phyloP scores from a whole-genome alignment of 2,888 invertebrate genomes.

The Drosophila kanekoi region DNA sequence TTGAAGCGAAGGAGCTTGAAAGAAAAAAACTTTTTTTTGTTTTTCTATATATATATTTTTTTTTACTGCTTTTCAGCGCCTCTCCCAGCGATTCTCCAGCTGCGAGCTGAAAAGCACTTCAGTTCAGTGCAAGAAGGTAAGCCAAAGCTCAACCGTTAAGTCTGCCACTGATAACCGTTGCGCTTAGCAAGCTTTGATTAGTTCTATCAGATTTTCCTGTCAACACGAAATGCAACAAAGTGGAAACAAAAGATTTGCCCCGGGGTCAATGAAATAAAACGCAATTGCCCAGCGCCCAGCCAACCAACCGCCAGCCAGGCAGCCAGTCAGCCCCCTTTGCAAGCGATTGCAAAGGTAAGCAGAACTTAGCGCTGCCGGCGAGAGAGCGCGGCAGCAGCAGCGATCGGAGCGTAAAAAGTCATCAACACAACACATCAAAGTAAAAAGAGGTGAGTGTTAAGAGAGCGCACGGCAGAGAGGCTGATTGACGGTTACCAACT shows the following conservation, averaged over 20 bases:
- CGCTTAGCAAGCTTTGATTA: conserved; percentile 32
- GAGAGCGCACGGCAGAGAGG: conserved; percentile 20
- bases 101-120: background rate
- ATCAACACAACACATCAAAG: conserved; percentile 1
- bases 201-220: conserved; percentile 18
- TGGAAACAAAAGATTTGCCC: conserved; percentile 11
- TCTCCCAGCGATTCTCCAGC: background rate
- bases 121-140: conserved; percentile 1
- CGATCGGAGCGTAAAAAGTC: conserved; percentile 17
- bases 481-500: conserved; percentile 40
- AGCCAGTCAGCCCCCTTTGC: too few relatives aligned
- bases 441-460: background rate
- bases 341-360: conserved; percentile 18
- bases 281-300: conserved; percentile 53
- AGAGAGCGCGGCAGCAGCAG: conserved; percentile 21
- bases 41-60: too few relatives aligned
- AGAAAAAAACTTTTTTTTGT: too few relatives aligned
- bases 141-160: conserved; percentile 39
- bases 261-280: conserved; percentile 69
- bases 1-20: background rate
- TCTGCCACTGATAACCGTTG: conserved; percentile 33
- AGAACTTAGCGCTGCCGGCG: conserved; percentile 3
- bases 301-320: background rate
- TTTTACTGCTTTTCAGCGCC: background rate
- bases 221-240: conserved; percentile 32